These are phyloP conservation scores for Sebastes schlegelii DNA, from an alignment of 2,113 vertebrate genomes.

Conservation along the genomic window DNA sequence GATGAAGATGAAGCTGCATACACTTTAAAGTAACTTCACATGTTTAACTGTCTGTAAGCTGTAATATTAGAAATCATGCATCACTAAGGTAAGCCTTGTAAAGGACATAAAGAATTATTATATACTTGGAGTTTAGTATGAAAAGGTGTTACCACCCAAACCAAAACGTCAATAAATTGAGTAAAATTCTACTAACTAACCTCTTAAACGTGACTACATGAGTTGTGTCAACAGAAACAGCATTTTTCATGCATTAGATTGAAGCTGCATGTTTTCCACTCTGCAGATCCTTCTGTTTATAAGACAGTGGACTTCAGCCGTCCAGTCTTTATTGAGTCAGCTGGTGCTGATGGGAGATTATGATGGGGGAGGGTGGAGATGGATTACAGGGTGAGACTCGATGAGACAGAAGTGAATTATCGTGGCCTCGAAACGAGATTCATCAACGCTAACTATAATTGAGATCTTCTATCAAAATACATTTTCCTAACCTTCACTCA, in stretches of 20 bases:
- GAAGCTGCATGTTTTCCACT: conserved; percentile 19
- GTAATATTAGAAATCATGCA: neutral
- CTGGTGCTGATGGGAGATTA: conserved; percentile 44
- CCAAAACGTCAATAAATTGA: conserved; percentile 6
- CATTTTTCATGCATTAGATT: conserved; percentile 12
- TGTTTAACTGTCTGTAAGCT: neutral
- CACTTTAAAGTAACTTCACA: neutral
- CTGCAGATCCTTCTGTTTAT: neutral
- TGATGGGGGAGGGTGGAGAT: conserved; percentile 46
- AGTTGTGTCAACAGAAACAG: conserved; percentile 17
- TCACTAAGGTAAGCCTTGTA: neutral
- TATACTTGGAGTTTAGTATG: neutral
- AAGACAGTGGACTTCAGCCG: conserved; percentile 22
- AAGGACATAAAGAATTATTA: neutral
- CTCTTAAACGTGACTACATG: neutral
- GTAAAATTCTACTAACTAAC: conserved; percentile 19
- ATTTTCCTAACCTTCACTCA: conserved; percentile 45
- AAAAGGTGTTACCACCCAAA: neutral
- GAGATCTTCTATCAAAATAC: conserved; percentile 60
- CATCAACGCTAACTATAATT: conserved; percentile 65
- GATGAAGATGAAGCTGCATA: neutral
- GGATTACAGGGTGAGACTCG: conserved; percentile 54
- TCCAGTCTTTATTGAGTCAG: conserved; percentile 52
- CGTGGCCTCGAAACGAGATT: conserved; percentile 33
- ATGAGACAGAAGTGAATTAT: conserved; percentile 64